phyloP scores from a whole-genome alignment of 2,797 vertebrate species.

The Syngnathus rostellatus region DNA sequence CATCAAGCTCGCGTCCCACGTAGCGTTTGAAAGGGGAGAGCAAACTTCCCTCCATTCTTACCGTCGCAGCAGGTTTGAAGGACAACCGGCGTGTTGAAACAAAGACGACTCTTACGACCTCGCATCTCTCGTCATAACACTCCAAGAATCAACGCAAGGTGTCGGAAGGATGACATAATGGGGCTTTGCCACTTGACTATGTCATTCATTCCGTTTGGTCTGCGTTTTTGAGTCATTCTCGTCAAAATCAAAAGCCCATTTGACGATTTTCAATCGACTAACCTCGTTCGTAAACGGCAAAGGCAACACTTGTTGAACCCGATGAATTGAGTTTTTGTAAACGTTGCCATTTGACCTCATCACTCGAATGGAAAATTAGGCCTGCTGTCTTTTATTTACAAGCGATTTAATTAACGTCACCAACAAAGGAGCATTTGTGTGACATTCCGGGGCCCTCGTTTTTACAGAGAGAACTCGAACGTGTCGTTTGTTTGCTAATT shows the following conservation, averaged over 20 bases:
- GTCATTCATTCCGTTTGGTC: background rate
- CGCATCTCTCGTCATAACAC: background rate
- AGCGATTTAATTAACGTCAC: background rate
- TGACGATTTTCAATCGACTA: no score
- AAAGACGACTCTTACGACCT: background rate
- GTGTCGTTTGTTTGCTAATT: background rate
- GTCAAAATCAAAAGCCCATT: no score
- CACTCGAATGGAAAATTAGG: background rate
- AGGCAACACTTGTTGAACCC: no score
- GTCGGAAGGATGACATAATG: background rate
- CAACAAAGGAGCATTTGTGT: background rate
- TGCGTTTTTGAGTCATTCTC: background rate
- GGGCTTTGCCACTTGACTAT: background rate
- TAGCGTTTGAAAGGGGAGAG: conserved; percentile 27
- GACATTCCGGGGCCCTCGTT: background rate
- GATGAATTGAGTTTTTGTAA: no score
- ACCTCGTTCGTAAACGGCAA: no score
- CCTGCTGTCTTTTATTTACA: background rate
- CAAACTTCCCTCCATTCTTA: conserved; percentile 62
- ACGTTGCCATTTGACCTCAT: background rate
- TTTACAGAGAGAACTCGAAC: background rate
- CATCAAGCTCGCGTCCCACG: conserved; percentile 17
- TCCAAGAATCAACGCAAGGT: background rate
- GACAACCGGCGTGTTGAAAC: conserved; percentile 10
- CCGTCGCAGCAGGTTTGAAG: conserved; percentile 46